Conservation (phyloP, 2,888 invertebrate species). For the Sclerodermus sp. region DNA sequence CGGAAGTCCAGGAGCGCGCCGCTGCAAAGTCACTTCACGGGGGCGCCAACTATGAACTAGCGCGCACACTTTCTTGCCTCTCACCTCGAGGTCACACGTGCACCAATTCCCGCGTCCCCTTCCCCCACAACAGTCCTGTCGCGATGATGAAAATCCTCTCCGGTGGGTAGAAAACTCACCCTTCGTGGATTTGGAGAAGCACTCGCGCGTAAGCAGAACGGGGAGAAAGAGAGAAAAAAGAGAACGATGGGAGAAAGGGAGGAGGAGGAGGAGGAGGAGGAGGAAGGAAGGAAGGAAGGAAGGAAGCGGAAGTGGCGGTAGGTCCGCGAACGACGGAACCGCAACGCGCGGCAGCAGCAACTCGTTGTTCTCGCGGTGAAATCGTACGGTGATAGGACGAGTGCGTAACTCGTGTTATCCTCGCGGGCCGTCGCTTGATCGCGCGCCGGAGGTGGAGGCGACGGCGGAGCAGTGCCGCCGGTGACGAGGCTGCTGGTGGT, state of each 20-base stretch:
- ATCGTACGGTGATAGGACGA: conserved; percentile 18
- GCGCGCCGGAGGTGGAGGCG: conserved; percentile 32
- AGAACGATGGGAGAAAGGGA: conserved; percentile 9
- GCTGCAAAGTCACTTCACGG: too few relatives aligned
- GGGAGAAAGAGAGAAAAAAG: conserved; percentile 24
- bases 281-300: conserved; percentile 21
- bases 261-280: conserved; percentile 13
- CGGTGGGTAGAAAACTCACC: too few relatives aligned
- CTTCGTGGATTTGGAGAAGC: too few relatives aligned
- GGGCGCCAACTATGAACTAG: too few relatives aligned
- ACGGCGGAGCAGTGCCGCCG: conserved; percentile 17
- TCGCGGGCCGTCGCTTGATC: conserved; percentile 36
- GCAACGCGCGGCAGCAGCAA: conserved; percentile 28
- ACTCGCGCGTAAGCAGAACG: too few relatives aligned
- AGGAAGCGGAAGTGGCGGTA: conserved; percentile 11
- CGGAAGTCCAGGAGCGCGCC: too few relatives aligned
- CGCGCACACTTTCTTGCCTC: too few relatives aligned
- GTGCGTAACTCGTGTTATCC: conserved; percentile 29
- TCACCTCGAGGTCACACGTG: too few relatives aligned
- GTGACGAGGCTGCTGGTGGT: conserved; percentile 23
- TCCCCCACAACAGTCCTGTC: too few relatives aligned
- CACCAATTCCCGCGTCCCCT: not conserved
- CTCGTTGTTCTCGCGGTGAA: not conserved
- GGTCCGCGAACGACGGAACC: too few relatives aligned
- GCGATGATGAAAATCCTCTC: too few relatives aligned